Conservation (phyloP, 2,113 vertebrate species). For the Echinops telfairi region DNA sequence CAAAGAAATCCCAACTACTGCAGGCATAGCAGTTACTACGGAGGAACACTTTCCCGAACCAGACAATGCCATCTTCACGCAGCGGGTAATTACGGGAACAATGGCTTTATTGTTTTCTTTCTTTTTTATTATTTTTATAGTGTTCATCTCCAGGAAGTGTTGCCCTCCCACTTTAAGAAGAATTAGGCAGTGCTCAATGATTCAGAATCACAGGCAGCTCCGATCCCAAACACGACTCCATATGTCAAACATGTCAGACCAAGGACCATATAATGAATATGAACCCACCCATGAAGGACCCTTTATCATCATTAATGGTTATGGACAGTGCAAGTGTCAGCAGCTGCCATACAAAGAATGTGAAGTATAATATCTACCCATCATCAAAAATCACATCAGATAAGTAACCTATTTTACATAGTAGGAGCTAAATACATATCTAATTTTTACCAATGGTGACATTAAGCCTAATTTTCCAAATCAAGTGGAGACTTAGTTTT, state of each 20-base stretch:
- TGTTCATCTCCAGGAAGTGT: slow-evolving; percentile 99
- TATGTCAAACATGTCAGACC: slow-evolving; percentile 97
- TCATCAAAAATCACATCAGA: slow-evolving; percentile 86
- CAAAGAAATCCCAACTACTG: slow-evolving; percentile 96
- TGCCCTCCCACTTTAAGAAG: slow-evolving; percentile 97
- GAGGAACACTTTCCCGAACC: slow-evolving; percentile 93
- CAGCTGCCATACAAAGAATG: slow-evolving; percentile 99
- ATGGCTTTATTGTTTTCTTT: slow-evolving; percentile 99
- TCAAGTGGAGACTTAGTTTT: slow-evolving; percentile 88
- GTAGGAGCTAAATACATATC: slow-evolving; percentile 87
- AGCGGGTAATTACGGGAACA: slow-evolving; percentile 98
- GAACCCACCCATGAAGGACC: slow-evolving; percentile 98
- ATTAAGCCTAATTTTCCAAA: slow-evolving; percentile 90
- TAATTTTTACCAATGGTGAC: slow-evolving; percentile 90
- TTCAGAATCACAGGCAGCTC: slow-evolving; percentile 98
- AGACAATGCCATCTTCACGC: slow-evolving; percentile 97
- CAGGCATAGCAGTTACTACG: slow-evolving; percentile 92
- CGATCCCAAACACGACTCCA: slow-evolving; percentile 98
- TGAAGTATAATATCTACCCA: slow-evolving; percentile 94
- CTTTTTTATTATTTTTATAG: slow-evolving; percentile 99
- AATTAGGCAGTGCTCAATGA: slow-evolving; percentile 98
- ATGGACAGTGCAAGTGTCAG: slow-evolving; percentile 99
- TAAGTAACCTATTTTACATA: slow-evolving; percentile 91
- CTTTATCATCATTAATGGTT: slow-evolving; percentile 99
- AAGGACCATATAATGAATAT: slow-evolving; percentile 98